Evolutionary conservation across 64 coral and sea anemone species (phyloP).

Genomic region (Acropora tenuis): DNA sequence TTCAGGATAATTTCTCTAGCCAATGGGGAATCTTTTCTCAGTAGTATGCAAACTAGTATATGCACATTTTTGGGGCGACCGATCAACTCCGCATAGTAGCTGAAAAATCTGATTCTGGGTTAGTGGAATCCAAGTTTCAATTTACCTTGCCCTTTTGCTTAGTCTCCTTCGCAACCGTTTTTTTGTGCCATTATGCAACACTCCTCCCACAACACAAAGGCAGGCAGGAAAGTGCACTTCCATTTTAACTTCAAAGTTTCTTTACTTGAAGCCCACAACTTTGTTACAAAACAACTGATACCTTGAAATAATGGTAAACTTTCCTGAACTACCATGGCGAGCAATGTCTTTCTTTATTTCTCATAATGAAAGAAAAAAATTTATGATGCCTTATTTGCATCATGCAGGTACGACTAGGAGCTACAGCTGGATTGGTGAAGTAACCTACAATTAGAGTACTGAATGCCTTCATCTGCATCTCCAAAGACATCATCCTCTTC

Average conservation of each 20-base stretch:
- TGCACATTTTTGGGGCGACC: background rate
- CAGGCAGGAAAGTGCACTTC: background rate
- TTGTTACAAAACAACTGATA: background rate
- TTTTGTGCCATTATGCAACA: background rate
- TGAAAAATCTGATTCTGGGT: background rate
- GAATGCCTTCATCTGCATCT: background rate
- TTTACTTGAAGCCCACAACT: background rate
- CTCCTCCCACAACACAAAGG: background rate
- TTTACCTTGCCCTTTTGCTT: background rate
- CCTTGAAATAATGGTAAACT: background rate
- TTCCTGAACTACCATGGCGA: background rate
- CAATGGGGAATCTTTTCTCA: background rate
- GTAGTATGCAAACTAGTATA: background rate
- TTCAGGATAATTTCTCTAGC: background rate
- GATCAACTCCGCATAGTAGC: background rate
- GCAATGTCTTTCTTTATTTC: background rate
- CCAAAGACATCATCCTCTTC: background rate
- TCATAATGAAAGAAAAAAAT: background rate
- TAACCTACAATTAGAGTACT: background rate
- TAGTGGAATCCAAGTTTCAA: background rate
- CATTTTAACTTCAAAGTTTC: background rate
- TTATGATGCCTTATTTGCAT: background rate
- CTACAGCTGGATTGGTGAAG: background rate
- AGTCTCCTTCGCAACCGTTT: background rate
- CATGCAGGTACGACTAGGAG: background rate